Conservation (phyloP, 2,888 invertebrate genomes). For the Eulithis testata region DNA sequence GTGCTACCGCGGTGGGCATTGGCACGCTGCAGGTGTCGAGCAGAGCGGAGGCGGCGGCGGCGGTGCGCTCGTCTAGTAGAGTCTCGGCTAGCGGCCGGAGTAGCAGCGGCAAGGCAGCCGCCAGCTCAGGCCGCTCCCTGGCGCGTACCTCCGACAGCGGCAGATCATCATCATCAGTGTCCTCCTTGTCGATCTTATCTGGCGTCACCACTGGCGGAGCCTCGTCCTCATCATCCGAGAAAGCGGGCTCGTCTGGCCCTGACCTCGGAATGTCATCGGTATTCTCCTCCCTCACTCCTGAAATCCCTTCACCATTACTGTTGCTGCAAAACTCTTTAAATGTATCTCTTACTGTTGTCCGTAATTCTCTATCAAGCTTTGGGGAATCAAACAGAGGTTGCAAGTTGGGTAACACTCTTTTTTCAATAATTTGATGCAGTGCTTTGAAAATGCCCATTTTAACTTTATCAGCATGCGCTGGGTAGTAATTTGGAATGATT, state of each 20-base stretch:
- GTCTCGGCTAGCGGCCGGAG: slow-evolving; percentile 75
- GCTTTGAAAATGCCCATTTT: slow-evolving; percentile 93
- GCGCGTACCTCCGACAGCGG: slow-evolving; percentile 91
- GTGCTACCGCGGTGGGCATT: slow-evolving; percentile 70
- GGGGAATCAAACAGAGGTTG: slow-evolving; percentile 94
- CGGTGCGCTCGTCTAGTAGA: slow-evolving; percentile 74
- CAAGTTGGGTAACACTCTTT: slow-evolving; percentile 94
- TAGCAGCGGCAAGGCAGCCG: slow-evolving; percentile 75
- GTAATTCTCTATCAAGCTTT: slow-evolving; percentile 92
- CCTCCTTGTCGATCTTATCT: slow-evolving; percentile 65
- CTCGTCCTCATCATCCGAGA: slow-evolving; percentile 94
- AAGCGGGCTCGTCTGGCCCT: slow-evolving; percentile 88
- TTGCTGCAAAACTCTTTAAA: slow-evolving; percentile 95
- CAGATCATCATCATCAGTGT: slow-evolving; percentile 90
- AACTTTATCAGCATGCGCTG: slow-evolving; percentile 91
- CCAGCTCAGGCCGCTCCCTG: slow-evolving; percentile 85
- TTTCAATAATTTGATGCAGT: slow-evolving; percentile 93
- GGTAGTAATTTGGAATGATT: slow-evolving; percentile 95
- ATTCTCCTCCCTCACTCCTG: slow-evolving; percentile 77
- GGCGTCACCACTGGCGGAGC: slow-evolving; percentile 69
- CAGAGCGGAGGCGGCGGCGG: slow-evolving; percentile 68
- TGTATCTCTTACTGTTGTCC: slow-evolving; percentile 93
- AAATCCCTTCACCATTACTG: slow-evolving; percentile 79
- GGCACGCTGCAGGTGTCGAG: slow-evolving; percentile 69
- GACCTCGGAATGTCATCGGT: slow-evolving; percentile 72